Conservation (phyloP, 2,888 invertebrate species). For the Drosophila vallismaia region DNA sequence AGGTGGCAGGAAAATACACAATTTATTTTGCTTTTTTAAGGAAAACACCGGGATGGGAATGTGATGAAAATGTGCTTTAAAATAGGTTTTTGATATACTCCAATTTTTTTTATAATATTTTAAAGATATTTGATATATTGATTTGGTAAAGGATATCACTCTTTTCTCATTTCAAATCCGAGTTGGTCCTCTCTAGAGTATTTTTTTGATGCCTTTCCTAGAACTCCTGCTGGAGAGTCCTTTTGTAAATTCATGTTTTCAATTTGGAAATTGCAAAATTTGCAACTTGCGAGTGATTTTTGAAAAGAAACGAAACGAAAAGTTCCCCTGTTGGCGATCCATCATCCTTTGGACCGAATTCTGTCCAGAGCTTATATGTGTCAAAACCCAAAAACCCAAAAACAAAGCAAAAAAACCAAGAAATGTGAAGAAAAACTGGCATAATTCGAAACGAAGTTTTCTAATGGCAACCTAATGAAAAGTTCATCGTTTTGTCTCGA, state of each 20-base stretch:
- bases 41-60: neutral
- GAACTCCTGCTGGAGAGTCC: neutral
- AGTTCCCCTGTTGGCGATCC: conserved; percentile 12
- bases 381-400: neutral
- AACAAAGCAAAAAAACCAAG: too few species aligned
- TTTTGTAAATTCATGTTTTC: neutral
- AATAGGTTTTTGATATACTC: neutral
- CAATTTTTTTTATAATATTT: neutral
- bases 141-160: too few species aligned
- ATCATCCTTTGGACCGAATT: conserved; percentile 1
- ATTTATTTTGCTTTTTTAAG: neutral
- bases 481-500: conserved; percentile 34
- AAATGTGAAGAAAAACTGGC: neutral
- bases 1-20: too few species aligned
- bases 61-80: neutral
- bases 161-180: too few species aligned
- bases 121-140: neutral
- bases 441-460: conserved; percentile 29
- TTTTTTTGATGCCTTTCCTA: too few species aligned
- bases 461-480: conserved; percentile 39
- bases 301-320: conserved; percentile 1
- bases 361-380: conserved; percentile 13
- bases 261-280: neutral
- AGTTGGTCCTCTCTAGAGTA: too few species aligned
- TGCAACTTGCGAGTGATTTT: neutral